Evolutionary conservation across 37 sponge, comb jelly and placozoan genomes (phyloP), one percentile per base, ranked within the genome.

Genomic region (Hexactinellida sp.): DNA sequence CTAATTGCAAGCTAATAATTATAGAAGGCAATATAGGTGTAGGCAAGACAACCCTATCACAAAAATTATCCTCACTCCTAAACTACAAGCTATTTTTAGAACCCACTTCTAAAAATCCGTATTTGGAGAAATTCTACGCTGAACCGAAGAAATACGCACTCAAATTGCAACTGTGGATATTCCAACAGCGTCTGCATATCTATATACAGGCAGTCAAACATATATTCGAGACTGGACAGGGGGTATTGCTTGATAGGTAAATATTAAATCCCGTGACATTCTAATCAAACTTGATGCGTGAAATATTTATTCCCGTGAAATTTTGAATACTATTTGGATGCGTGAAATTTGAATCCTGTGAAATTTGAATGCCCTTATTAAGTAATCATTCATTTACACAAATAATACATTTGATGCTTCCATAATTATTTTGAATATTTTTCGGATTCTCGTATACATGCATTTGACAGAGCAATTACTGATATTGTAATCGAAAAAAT

Each of bases 61-160:
- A 82, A n/a, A 87, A 93, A 36, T 84, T 95, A 0, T 84, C 92
- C 0, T 37, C 82, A 7, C 83, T 71, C 24, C 91, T 95, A 1
- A 54, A 54, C 28, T 92, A 89, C 89, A 92, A 88, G 19, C 55
- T 91, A 19, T 91, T 91, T 82, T 36, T 90, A 37, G 95, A 95
- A 54, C 95, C 95, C 1, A 87, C 92, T 32, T 38, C 88, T n/a
- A 89, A 95, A 82, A 95, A 95, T 84, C 95, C 95, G n/a, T 95
- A 85, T 83, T 87, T 95, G 87, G 93, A 90, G 87, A 91, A 87
- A 39, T 95, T 95, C 82, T 95, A 95, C 63, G 88, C 89, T 37
- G 90, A 92, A 37, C 95, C 95, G 54, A 85, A 91, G 47, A 91
- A 91, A 71, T 95, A 93, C 82, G 95, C 95, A 1, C 55, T 95